Evolutionary conservation across 2,113 vertebrate genomes (phyloP), one percentile per base, ranked within the genome.

Genomic region (Bubo bubo): DNA sequence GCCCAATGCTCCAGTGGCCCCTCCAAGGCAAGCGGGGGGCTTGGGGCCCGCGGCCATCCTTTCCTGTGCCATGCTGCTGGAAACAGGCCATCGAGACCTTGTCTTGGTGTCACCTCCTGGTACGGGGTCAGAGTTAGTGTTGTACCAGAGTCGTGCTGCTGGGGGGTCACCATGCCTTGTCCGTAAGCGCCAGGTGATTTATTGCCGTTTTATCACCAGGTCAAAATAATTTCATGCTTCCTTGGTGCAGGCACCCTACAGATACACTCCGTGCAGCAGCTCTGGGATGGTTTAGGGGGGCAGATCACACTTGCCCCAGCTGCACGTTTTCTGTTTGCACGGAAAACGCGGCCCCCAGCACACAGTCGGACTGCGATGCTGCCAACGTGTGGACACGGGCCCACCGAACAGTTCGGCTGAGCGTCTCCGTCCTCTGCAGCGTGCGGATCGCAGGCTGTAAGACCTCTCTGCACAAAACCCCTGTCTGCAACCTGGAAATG

Each of bases 1-100:
- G 0, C 39, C 26, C 1, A 1, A 4, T 52, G 37, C 35, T 47
- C 45, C 4, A 1, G 14, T 34, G 67, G 16, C 18, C n/a, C 35
- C 50, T 52, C 8, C 0, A 0, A 62, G 73, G 73, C 3, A 8
- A 49, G 43, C 0, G 5, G 21, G 52, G 52, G 27, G 49, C 68
- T 21, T 3, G 8, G 72, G 73, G 53, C 47, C 43, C 18, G 45
- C 45, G 19, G 20, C 76, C 34, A 3, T n/a, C 82, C 53, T n/a
- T 34, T 8, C 34, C 64, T 5, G 1, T 10, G 30, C 17, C 2
- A 1, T 27, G 8, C 45, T 16, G 52, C 71, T 50, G 28, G 14
- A 45, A n/a, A 35, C 4, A 1, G 39, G 56, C 37, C 52, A 13
- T 22, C 4, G 2, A 74, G 73, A 28, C n/a, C 47, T 79, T 17